Base-by-base conservation (phyloP, 2,797 vertebrate genomes). In the Vultur gryphus region DNA sequence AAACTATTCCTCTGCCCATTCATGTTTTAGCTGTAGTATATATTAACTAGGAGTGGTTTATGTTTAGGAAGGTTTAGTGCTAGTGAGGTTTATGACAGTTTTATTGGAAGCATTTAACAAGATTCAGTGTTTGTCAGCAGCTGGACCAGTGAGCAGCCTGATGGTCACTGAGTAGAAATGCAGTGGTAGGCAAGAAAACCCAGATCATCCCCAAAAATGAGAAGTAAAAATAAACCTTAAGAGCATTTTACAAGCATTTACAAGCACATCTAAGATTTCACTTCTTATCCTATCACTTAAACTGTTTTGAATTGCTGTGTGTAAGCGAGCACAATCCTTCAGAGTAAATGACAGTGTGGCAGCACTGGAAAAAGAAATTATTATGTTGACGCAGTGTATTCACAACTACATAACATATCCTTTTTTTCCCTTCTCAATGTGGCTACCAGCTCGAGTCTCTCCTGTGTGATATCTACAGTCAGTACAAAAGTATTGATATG, bases 61-160 rank as follows among this genome's bases (percentile, higher is more conserved):
- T 82, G 5, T 93, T 96, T 81, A 75, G 81, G 52, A 83, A 88
- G 62, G 37, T 92, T 97, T 92, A 91, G 79, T 58, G 65, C 43
- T 92, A 89, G 77, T 58, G 80, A 66, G 12, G 33, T 94, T 95
- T 97, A 95, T 71, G 71, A 81, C 33, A 65, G 41, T 94, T 87
- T 81, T 89, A 90, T n/a, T 76, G 43, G 62, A 96, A 96, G 64
- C 59, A 49, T 86, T 97, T 95, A 93, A 59, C 26, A 81, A 86
- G 39, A 80, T 92, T 93, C 39, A 58, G 49, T 37, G 52, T 71
- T 65, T 66, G 35, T 58, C 65, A 88, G 67, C 39, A 80, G 77
- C 65, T 59, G 48, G 72, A 84, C 48, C 58, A 76, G 37, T 15
- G 29, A 89, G 66, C 43, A 90, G 58, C 46, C 57, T 71, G 41